Evolutionary conservation across 2,888 invertebrate species (phyloP), one percentile per base, ranked within the genome.

Genomic region (Drosophila demipolita): DNA sequence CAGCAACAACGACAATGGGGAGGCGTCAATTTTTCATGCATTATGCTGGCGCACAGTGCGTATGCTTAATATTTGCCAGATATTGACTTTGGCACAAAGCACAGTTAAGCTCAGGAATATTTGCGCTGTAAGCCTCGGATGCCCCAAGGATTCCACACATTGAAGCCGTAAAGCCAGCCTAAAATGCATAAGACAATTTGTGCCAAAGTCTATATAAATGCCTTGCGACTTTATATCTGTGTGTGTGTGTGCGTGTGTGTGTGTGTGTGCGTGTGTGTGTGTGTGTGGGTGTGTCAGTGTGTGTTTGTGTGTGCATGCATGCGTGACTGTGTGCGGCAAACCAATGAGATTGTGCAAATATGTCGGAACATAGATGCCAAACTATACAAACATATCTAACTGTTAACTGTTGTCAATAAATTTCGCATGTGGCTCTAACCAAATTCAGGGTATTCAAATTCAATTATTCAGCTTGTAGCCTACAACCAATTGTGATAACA

Each of bases 11-110:
- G 62, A 64, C 71, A 58, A 45, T 33, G 45, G 36, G 40, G 26
- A 62, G 84, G 73, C 89, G 89, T 84, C 84, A 84, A 89, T 87
- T 89, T 87, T 89, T 85, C 83, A 83, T 83, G 77, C 87, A 89
- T 89, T 85, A 87, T 87, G 87, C 79, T 71, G 75, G 68, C 68
- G 59, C 73, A 68, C 73, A 23, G 80, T 82, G 83, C 83, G 84
- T 83, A 77, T 83, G 85, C 83, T 84, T 82, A 82, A 85, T 78
- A 82, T 89, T 83, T 89, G 87, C 78, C 64, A 59, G 73, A 77
- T 85, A 87, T 85, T 77, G 83, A 68, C 76, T 80, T 53, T 59
- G 45, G 54, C 75, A 74, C 77, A 87, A 77, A 84, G 85, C 85
- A 80, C 78, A 86, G 83, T 83, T 89, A 86, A 90, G 80, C 90